Percentiles rank a stretch among this genome's conserved stretches.
Evolutionary conservation across 2,113 vertebrate species (phyloP).

Genomic region (Halichoerus grypus): DNA sequence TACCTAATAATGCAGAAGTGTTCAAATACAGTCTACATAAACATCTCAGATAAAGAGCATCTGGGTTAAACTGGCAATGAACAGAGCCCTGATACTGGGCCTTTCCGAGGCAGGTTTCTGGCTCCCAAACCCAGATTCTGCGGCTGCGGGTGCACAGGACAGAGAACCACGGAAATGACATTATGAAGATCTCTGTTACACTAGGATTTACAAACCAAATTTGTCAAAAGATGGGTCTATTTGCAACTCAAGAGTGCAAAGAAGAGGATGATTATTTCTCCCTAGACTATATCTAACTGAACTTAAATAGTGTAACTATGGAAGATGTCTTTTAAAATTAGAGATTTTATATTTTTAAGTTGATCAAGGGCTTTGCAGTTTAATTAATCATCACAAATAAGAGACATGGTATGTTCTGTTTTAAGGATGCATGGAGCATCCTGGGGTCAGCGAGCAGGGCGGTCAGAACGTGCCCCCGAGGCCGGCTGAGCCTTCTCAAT

Average conservation of each 20-base stretch:
- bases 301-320: background rate
- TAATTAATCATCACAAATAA: background rate
- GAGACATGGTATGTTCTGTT: fast-evolving
- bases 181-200: background rate
- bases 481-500: background rate
- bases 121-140: background rate
- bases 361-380: background rate
- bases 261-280: background rate
- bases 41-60: background rate
- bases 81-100: background rate
- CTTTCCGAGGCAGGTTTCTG: background rate
- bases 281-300: background rate
- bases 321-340: background rate
- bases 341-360: background rate
- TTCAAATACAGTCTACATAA: background rate
- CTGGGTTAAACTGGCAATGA: background rate
- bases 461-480: fast-evolving
- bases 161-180: background rate
- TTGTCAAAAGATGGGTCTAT: background rate
- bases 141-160: background rate
- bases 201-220: background rate
- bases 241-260: background rate
- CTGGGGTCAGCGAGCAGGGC: fast-evolving
- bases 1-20: background rate
- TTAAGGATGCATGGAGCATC: too few species aligned